phyloP scores from a whole-genome alignment of 2,113 vertebrate genomes.

The Pelecanoides urinatrix region DNA sequence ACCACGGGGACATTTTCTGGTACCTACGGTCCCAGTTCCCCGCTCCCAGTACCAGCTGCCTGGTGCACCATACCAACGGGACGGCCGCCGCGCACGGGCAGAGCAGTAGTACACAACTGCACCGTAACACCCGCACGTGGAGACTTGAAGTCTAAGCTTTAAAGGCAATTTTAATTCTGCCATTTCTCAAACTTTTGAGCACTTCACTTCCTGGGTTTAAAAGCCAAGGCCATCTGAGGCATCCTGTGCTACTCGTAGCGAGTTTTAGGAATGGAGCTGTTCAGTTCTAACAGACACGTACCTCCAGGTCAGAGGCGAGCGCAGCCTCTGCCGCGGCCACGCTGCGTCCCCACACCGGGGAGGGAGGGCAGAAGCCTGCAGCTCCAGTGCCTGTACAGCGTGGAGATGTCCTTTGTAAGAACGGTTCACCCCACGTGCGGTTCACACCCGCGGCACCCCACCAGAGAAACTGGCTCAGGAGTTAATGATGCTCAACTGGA shows the following conservation, averaged over 20 bases:
- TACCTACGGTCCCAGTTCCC: not conserved
- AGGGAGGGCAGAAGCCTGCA: not conserved
- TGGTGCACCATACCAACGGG: accelerated
- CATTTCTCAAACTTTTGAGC: not conserved
- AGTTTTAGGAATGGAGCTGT: not conserved
- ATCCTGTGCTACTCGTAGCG: accelerated
- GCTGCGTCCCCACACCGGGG: accelerated
- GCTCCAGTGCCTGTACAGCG: not conserved
- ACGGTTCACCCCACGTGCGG: not conserved
- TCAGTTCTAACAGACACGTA: not conserved
- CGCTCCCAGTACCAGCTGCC: not conserved
- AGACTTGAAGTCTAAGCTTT: not conserved
- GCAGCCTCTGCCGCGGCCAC: not conserved
- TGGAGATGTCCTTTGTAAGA: not conserved
- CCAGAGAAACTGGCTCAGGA: not conserved
- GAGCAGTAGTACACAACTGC: accelerated
- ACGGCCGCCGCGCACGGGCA: accelerated
- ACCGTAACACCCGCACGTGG: accelerated
- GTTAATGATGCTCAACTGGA: not conserved
- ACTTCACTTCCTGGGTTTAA: not conserved
- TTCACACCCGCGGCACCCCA: accelerated
- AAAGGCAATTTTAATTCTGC: not conserved
- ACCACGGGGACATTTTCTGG: not conserved
- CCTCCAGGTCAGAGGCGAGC: not conserved
- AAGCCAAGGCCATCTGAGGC: not conserved